phyloP scores from a whole-genome alignment of 2,888 invertebrate genomes.

The Hydropsyche betteni region DNA sequence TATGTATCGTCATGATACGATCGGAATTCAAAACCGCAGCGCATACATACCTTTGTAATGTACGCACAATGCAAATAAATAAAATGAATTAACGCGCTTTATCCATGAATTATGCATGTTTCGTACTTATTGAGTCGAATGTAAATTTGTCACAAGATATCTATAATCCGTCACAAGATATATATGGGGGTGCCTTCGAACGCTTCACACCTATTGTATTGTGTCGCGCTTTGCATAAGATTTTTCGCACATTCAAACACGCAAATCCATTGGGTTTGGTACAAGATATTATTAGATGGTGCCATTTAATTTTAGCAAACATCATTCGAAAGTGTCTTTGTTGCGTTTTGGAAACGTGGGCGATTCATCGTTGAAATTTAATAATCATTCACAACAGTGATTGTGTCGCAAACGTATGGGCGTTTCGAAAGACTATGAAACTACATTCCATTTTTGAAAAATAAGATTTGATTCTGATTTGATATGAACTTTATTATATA shows the following conservation, averaged over 20 bases:
- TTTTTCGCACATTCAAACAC: constrained; percentile 13
- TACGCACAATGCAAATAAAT: background rate
- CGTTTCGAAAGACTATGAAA: too few relatives aligned
- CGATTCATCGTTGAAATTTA: too few relatives aligned
- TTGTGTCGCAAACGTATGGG: too few relatives aligned
- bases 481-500: too few relatives aligned
- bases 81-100: constrained; percentile 5
- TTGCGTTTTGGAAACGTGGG: too few relatives aligned
- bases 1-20: constrained; percentile 15
- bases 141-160: background rate
- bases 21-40: constrained; percentile 11
- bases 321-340: too few relatives aligned
- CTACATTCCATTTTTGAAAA: too few relatives aligned
- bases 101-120: constrained; percentile 22
- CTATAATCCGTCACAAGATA: too few relatives aligned
- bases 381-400: too few relatives aligned
- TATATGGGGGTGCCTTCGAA: background rate
- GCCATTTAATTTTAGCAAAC: background rate
- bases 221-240: constrained; percentile 17
- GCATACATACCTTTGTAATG: too few relatives aligned
- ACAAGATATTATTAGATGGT: background rate
- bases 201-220: constrained; percentile 17
- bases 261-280: background rate
- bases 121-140: constrained; percentile 3
- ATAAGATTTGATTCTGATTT: too few relatives aligned